Evolutionary conservation across 2,113 vertebrate genomes (phyloP), one percentile per base, ranked within the genome.

Genomic region (Butorides virescens): DNA sequence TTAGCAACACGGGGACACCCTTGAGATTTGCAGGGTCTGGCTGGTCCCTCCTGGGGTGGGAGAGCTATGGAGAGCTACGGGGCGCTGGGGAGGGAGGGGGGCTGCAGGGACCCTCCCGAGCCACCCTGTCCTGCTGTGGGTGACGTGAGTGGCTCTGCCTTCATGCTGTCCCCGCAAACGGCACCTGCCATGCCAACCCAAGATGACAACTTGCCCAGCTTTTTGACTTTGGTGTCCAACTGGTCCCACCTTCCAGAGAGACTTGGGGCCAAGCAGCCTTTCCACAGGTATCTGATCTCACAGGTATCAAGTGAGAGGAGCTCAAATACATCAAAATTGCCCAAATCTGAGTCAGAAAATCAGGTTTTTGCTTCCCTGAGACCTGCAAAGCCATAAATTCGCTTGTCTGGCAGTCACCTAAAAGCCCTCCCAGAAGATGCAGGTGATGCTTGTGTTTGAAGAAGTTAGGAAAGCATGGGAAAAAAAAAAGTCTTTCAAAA

Each of bases 191-290:
- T 18, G 50, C 63, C 15, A 29, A 5, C 8, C 34, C 42, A 49
- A 42, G 73, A 14, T 53, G 39, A 25, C 1, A 0, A 27, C n/a
- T 58, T 1, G 0, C 19, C 16, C 0, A 0, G 26, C 21, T 59
- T 78, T 58, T 42, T 22, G 17, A 15, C 49, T 76, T 32, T 2
- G 4, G 27, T 75, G 11, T 27, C 75, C 63, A 39, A 0, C 27
- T 21, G 30, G 5, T 36, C 46, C 56, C 50, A 37, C 15, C 88
- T 76, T 18, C 15, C 3, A 4, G 30, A 67, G 34, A 76, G 17
- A 20, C 39, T 12, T 4, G 6, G 27, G 42, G 25, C 21, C 39
- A 46, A 58, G 5, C 44, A 52, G 49, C 80, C n/a, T 34, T 61
- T 79, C 15, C 32, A 11, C 36, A 37, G 50, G 49, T 9, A 52